A percentile compares a stretch with the other conserved stretches of the same genome.
phyloP scores from a whole-genome alignment of 2,888 invertebrate species.

The Eurytoma californica region DNA sequence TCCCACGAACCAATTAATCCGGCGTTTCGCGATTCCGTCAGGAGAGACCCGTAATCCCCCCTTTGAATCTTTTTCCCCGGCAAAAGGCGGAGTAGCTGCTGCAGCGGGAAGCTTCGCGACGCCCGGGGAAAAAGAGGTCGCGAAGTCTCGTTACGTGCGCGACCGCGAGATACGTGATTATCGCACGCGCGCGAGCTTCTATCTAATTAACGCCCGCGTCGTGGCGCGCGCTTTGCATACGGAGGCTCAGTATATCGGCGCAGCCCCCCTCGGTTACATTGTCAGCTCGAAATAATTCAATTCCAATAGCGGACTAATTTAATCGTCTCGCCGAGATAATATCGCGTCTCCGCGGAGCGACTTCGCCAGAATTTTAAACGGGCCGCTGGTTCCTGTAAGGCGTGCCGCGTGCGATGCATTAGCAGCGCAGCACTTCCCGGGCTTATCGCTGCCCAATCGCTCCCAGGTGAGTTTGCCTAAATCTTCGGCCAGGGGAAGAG shows the following conservation, averaged over 20 bases:
- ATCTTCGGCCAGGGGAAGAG: constrained; percentile 1
- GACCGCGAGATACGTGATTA: constrained; percentile 59
- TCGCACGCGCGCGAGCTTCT: constrained; percentile 39
- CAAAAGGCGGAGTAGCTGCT: background rate
- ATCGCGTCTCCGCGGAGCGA: constrained; percentile 56
- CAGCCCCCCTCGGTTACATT: constrained; percentile 55
- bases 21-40: background rate
- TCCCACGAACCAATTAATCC: constrained; percentile 19
- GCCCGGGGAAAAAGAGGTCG: background rate
- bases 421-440: constrained; percentile 9
- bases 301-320: constrained; percentile 68
- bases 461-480: constrained; percentile 32
- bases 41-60: background rate
- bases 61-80: background rate
- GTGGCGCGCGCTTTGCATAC: background rate
- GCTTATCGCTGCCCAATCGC: constrained; percentile 34
- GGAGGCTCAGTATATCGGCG: constrained; percentile 63
- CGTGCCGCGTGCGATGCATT: background rate
- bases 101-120: background rate
- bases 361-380: constrained; percentile 61
- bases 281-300: constrained; percentile 67
- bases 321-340: constrained; percentile 66
- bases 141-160: constrained; percentile 11
- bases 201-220: constrained; percentile 63
- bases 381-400: background rate